Evolutionary conservation across 2,888 invertebrate genomes (phyloP), one percentile per base, ranked within the genome.

Genomic region (Drosophila paramelanica): DNA sequence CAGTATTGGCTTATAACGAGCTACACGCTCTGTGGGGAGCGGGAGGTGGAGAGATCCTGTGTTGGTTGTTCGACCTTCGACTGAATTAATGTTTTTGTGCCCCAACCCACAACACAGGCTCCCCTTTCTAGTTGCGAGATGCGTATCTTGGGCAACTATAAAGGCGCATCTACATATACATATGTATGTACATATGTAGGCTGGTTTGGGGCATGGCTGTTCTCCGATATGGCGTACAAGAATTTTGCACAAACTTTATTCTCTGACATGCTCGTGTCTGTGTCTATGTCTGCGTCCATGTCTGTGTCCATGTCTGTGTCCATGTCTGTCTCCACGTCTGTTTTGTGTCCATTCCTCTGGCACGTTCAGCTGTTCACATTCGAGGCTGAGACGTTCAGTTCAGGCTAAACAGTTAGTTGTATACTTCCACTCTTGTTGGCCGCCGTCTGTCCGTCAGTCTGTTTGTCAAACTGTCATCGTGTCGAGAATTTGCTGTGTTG

Each of bases 101-200:
- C 45, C 70, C 74, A 57, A 17, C 46, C 43, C 55, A 17, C 64
- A 50, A 25, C 38, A 31, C 45, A 14, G 53, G 53, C 46, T 45
- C 64, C 27, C 38, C 31, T 5, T 46, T 38, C 52, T 36, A 43
- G 53, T 45, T 55, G 53, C 55, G 72, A 83, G 79, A 79, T 87
- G 81, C 81, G 75, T 84, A 84, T 84, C 84, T 81, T 77, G 55
- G 46, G 66, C 69, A 72, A 76, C 78, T 72, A 70, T 68, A 73
- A 66, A 72, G 68, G 67, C 67, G 72, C 68, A 77, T 60, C 75
- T 50, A 61, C 74, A 67, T 73, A 50, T 14, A n/a, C n/a, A n/a
- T n/a, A n/a, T n/a, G n/a, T n/a, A 31, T 33, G 38, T 47, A 65
- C 56, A 62, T 61, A 49, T 58, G 47, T 58, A 43, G 38, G 42